Percentiles rank a stretch among this genome's conserved stretches.
Evolutionary conservation across 2,113 vertebrate species (phyloP).

Genomic region (Ivindomyrus marchei): DNA sequence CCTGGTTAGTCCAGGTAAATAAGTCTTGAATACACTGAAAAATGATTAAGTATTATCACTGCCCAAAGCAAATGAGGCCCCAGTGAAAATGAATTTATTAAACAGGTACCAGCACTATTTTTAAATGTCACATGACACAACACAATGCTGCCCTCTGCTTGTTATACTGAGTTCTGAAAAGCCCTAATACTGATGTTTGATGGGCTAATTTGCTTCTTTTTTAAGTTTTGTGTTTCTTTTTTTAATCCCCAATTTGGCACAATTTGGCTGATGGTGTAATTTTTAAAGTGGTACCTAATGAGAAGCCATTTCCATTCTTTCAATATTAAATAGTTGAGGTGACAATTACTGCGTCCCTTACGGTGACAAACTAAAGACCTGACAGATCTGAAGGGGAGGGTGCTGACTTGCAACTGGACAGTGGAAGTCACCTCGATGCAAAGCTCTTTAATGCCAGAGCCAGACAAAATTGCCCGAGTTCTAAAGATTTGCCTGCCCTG

Average conservation of each 20-base stretch:
- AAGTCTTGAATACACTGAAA: not conserved
- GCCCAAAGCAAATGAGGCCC: not conserved
- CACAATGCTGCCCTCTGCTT: constrained; percentile 53
- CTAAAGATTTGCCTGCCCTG: not conserved
- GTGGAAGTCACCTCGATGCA: not conserved
- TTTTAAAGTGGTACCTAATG: not conserved
- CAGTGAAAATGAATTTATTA: not conserved
- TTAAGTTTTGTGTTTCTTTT: not conserved
- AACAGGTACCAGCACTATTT: not conserved
- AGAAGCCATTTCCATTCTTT: not conserved
- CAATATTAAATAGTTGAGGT: not conserved
- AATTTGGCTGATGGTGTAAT: not conserved
- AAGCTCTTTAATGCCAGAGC: not conserved
- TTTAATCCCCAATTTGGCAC: not conserved
- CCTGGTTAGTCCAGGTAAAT: not conserved
- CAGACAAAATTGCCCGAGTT: not conserved
- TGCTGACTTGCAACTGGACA: not conserved
- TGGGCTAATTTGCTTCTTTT: not conserved
- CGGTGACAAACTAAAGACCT: not conserved
- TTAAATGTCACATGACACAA: not conserved
- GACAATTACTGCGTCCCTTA: not conserved
- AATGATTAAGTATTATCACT: not conserved
- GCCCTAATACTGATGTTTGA: not conserved
- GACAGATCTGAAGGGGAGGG: not conserved
- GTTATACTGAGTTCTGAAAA: constrained; percentile 5